Conservation (phyloP, 1,140 invertebrate genomes). For the Aphaenogaster ashmeadi region DNA sequence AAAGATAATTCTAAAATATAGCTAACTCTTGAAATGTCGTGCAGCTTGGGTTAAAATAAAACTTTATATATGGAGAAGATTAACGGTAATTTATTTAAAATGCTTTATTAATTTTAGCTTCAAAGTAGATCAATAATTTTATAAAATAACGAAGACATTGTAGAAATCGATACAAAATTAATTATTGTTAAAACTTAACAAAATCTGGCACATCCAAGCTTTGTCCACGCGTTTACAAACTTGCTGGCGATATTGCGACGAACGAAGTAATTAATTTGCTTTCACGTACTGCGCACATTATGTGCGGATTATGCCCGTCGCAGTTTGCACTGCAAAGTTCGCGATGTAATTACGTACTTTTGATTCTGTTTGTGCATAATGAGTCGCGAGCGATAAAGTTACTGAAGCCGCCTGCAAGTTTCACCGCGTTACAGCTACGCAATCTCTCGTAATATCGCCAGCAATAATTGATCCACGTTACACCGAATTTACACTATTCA, state of each 20-base stretch:
- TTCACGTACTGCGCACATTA: constrained; percentile 63
- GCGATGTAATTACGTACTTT: constrained; percentile 65
- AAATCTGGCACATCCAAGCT: constrained; percentile 32
- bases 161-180: constrained; percentile 32
- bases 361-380: constrained; percentile 65
- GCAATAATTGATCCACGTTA: constrained; percentile 53
- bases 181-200: constrained; percentile 37
- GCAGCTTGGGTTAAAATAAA: constrained; percentile 6
- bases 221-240: constrained; percentile 51
- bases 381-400: constrained; percentile 64
- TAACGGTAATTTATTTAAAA: background rate
- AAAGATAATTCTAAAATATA: constrained; percentile 33
- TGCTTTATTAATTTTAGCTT: constrained; percentile 8
- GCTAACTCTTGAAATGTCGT: background rate
- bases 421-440: constrained; percentile 48
- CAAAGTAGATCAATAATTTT: background rate
- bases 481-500: constrained; percentile 45
- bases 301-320: constrained; percentile 62
- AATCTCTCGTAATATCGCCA: constrained; percentile 53
- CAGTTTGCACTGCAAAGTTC: constrained; percentile 60
- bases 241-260: constrained; percentile 59
- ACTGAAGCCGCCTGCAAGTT: constrained; percentile 44
- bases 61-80: background rate
- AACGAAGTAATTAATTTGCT: constrained; percentile 65
- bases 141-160: background rate